Conservation (phyloP, 2,797 vertebrate species). For the Clamator glandarius region DNA sequence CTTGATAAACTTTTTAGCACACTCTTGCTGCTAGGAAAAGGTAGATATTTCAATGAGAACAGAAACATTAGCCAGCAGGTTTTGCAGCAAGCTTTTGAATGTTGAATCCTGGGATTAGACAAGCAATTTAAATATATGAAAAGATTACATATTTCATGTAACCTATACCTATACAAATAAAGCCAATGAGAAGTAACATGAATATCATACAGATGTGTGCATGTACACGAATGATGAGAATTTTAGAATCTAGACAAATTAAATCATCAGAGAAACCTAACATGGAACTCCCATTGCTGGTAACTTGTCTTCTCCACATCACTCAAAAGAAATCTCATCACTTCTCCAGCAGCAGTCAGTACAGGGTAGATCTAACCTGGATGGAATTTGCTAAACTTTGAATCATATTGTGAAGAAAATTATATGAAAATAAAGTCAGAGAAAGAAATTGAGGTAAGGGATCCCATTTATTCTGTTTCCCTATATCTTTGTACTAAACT, state of each 20-base stretch:
- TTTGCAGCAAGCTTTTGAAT: neutral
- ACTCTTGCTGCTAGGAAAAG: constrained; percentile 29
- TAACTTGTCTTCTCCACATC: neutral
- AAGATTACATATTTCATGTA: neutral
- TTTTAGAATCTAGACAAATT: neutral
- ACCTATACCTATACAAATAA: neutral
- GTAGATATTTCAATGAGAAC: constrained; percentile 41
- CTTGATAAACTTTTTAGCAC: constrained; percentile 57
- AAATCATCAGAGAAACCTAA: neutral
- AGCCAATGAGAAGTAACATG: neutral
- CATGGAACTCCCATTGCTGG: accelerated
- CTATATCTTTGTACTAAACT: neutral
- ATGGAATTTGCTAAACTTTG: neutral
- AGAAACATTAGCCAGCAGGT: neutral
- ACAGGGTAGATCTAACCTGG: neutral
- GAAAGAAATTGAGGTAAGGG: neutral
- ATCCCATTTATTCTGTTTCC: neutral
- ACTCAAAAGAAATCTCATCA: neutral
- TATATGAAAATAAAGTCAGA: accelerated
- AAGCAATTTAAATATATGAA: neutral
- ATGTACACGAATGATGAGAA: neutral
- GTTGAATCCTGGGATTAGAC: neutral
- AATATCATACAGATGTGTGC: neutral
- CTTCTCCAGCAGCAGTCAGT: neutral
- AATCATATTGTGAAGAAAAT: neutral